Conservation (phyloP, 37 sponge, comb jelly and placozoan species). For the Spongilla lacustris region DNA sequence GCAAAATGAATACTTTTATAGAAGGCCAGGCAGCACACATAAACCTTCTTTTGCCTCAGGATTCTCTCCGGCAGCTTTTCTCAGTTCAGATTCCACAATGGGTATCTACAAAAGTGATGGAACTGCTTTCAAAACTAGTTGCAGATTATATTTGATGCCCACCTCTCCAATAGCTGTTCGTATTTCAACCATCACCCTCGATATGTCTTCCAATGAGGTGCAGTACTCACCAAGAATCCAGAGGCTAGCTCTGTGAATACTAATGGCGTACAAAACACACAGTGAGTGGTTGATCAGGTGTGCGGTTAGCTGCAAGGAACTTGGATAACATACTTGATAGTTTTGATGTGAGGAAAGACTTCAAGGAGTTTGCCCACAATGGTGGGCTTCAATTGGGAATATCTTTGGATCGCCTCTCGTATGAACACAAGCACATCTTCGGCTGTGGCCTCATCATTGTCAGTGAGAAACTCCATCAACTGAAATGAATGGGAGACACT, state of each 20-base stretch:
- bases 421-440: constrained; percentile 93
- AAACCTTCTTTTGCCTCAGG: constrained; percentile 45
- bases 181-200: constrained; percentile 80
- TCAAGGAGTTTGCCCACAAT: constrained; percentile 84
- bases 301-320: too few relatives aligned
- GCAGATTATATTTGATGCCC: not conserved
- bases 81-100: constrained; percentile 94
- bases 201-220: constrained; percentile 83
- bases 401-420: constrained; percentile 89
- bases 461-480: constrained; percentile 90
- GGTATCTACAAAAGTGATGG: constrained; percentile 70
- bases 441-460: constrained; percentile 85
- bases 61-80: constrained; percentile 86
- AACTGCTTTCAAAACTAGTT: not conserved
- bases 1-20: not conserved
- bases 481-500: not conserved
- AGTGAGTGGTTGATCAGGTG: not conserved
- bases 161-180: constrained; percentile 89
- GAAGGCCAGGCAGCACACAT: too few relatives aligned
- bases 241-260: constrained; percentile 79
- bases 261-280: not conserved
- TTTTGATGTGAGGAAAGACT: constrained; percentile 78
- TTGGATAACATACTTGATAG: constrained; percentile 24
- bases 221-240: constrained; percentile 99
- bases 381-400: constrained; percentile 77